Base-by-base conservation (phyloP, 2,888 invertebrate genomes). In the Serrognathus titanus region DNA sequence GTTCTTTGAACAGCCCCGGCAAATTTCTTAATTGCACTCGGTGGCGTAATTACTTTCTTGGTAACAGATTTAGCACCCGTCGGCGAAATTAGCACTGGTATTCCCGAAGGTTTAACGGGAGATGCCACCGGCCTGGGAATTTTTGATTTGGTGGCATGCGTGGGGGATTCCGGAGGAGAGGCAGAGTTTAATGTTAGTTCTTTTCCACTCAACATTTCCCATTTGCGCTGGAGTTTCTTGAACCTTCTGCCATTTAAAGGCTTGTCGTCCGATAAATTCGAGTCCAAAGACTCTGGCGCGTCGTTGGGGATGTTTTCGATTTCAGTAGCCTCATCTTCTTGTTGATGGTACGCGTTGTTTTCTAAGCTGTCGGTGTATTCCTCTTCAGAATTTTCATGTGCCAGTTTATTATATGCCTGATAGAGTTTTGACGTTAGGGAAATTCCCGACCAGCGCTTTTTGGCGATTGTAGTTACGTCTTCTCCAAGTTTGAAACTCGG, bases 351-450 rank as follows among this genome's bases (percentile, higher is more conserved):
- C 13, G 41, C 51, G 36, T 51, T 51, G 31, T 51, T 84, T 75
- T 88, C 88, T 65, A 89, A 79, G 75, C 89, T 89, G 76, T 90
- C 89, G 7, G 87, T 85, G 71, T 89, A 89, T 74, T 88, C 87
- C 46, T 81, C 82, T 65, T 85, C 86, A 60, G 87, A 86, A 69
- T 87, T 87, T 48, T 84, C 83, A 58, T 83, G 82, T 53, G 82
- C 82, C 35, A 89, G 78, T 67, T 86, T 81, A 71, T 89, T 89
- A 66, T 88, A 87, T 2, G 86, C 88, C 68, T 88, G 86, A 75
- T 86, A 87, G 66, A 89, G 78, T 68, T 88, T 88, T 0, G 88
- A 85, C 49, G 86, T 85, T 62, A 86, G 76, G 60, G 88, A 86
- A 40, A 88, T 85, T 38, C 86, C 86, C 43, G 88, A 88, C 88